Base-by-base conservation (phyloP, 2,888 invertebrate species). In the Sinotaia quadrata region DNA sequence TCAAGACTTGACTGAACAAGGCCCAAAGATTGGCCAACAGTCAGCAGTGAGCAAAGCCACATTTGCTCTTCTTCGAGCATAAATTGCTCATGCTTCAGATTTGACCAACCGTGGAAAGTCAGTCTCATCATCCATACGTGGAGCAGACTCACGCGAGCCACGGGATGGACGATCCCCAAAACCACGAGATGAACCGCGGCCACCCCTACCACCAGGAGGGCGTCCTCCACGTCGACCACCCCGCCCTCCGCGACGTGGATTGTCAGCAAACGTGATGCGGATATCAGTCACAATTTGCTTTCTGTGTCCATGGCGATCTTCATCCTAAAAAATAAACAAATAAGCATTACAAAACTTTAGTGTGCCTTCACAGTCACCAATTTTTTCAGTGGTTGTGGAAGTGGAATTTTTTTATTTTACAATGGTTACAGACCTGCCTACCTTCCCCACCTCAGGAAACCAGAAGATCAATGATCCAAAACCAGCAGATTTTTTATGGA, bases 41-140 rank as follows among this genome's bases (percentile, higher is more conserved):
- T 31, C 15, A 58, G 47, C 47, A 36, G 60, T 47, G n/a, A 24
- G 47, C 33, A 47, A 7, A 47, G 47, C 60, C 33, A 41, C 60
- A 21, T 37, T 36, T 21, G 33, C 37, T 37, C 33, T 54, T 41
- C 24, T 52, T 59, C 36, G 54, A 49, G 31, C 47, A 8, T n/a
- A 29, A 8, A 49, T 63, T 44, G 51, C 65, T 78, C 75, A 82
- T 57, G 82, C 81, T 67, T 75, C 79, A 37, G 81, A 76, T 65
- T 84, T 84, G 60, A 95, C 94, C 88, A 97, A 92, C 87, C 95
- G 95, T 81, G 97, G 97, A 90, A 97, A 97, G 90, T 96, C 96
- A 89, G 94, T 93, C 91, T 95, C 96, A 90, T 97, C 96, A 88
- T 96, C 96, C 78, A 97, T 95, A 89, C 96, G 95, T 27, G 96